These are phyloP conservation scores for Xestia rhomboidea DNA, from an alignment of 2,888 invertebrate genomes.

Conservation along the genomic window DNA sequence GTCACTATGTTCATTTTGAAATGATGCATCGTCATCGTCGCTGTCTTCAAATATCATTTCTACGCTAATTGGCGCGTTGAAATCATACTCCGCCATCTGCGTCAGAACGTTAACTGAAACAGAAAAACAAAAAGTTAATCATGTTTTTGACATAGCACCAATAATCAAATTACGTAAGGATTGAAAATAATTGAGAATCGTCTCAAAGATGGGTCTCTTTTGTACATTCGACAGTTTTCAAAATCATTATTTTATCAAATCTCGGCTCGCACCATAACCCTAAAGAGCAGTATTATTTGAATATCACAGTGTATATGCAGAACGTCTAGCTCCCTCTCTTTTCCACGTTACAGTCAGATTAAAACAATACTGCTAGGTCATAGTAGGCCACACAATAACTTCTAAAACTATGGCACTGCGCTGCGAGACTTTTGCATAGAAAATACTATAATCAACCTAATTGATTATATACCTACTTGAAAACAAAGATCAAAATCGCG, in stretches of 20 bases:
- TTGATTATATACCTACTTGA: background rate
- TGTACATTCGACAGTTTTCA: background rate
- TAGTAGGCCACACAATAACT: background rate
- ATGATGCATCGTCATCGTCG: conserved; percentile 62
- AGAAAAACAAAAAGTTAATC: conserved; percentile 23
- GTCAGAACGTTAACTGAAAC: conserved; percentile 62
- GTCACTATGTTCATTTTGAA: conserved; percentile 19
- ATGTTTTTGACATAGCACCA: background rate
- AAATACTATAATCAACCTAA: background rate
- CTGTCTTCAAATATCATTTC: conserved; percentile 70
- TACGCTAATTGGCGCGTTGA: conserved; percentile 67
- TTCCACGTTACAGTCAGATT: background rate
- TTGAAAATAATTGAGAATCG: background rate
- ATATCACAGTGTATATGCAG: background rate
- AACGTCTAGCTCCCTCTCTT: background rate
- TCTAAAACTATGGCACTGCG: background rate
- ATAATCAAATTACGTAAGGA: background rate
- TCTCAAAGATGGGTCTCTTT: background rate
- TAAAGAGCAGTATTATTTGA: background rate
- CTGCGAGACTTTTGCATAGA: background rate
- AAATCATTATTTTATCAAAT: background rate
- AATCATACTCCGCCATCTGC: conserved; percentile 71
- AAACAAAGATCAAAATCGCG: background rate
- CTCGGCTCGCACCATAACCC: background rate
- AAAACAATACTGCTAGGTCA: background rate